Evolutionary conservation across 2,797 vertebrate species (phyloP).

Genomic region (Amazona ochrocephala): DNA sequence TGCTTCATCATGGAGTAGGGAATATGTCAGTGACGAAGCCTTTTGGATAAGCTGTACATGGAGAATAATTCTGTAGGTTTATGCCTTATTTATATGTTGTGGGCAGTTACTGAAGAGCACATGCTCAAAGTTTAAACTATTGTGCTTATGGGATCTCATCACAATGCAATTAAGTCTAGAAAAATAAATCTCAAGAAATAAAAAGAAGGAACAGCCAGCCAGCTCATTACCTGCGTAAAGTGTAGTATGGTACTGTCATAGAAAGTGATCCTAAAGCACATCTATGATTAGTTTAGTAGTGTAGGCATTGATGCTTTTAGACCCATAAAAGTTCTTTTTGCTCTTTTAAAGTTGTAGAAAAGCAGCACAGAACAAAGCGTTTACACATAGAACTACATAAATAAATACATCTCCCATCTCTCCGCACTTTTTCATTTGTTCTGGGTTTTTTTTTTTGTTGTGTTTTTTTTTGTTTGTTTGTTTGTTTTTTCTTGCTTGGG

Average conservation of each 20-base stretch:
- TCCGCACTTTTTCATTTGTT: background rate
- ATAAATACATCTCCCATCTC: background rate
- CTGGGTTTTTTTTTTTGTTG: no score
- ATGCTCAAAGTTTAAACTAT: background rate
- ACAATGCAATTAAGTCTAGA: background rate
- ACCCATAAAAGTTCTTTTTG: background rate
- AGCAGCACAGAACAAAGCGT: background rate
- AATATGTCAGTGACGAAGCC: background rate
- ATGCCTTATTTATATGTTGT: background rate
- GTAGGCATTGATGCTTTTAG: background rate
- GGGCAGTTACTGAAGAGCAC: background rate
- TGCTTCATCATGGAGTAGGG: background rate
- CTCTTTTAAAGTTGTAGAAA: background rate
- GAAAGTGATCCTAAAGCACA: background rate
- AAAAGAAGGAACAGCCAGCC: background rate
- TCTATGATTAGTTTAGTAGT: background rate
- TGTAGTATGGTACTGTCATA: background rate
- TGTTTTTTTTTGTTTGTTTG: no score
- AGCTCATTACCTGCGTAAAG: background rate
- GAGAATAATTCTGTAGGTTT: background rate
- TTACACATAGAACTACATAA: background rate
- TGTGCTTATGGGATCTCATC: background rate
- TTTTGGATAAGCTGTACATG: background rate
- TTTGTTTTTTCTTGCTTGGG: no score
- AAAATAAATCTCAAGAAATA: background rate